Evolutionary conservation across 2,797 vertebrate genomes (phyloP).

Genomic region (Helostoma temminkii): DNA sequence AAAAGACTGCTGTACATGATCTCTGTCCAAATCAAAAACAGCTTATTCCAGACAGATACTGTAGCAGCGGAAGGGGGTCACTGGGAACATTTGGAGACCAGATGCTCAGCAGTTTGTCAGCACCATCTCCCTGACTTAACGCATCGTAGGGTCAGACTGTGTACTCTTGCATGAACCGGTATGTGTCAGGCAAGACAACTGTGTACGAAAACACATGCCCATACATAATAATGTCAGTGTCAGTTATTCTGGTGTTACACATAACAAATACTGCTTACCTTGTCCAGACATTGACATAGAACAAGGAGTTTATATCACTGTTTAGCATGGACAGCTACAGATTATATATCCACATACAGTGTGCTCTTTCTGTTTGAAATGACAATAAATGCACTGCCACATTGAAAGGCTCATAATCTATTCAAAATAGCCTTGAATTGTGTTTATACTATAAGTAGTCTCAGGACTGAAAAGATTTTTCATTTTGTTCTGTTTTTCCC

Average conservation of each 20-base stretch:
- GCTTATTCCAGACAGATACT: slow-evolving; percentile 75
- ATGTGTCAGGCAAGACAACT: slow-evolving; percentile 74
- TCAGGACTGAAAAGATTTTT: slow-evolving; percentile 53
- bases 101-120: slow-evolving; percentile 83
- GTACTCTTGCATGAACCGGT: slow-evolving; percentile 66
- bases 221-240: slow-evolving; percentile 74
- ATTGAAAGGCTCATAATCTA: slow-evolving; percentile 8
- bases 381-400: background rate
- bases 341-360: background rate
- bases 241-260: slow-evolving; percentile 55
- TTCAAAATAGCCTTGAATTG: slow-evolving; percentile 10
- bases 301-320: background rate
- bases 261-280: slow-evolving; percentile 52
- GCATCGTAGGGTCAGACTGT: slow-evolving; percentile 70
- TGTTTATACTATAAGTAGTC: slow-evolving; percentile 13
- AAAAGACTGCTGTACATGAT: slow-evolving; percentile 69
- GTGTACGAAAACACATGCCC: slow-evolving; percentile 69
- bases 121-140: slow-evolving; percentile 72
- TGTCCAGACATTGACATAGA: slow-evolving; percentile 15
- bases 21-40: slow-evolving; percentile 79
- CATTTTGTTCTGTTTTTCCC: slow-evolving; percentile 36
- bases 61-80: slow-evolving; percentile 71
- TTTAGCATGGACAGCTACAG: background rate
- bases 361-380: background rate
- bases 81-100: slow-evolving; percentile 86